Base-by-base conservation (phyloP, 2,113 vertebrate species). In the Corythornis vintsioides region DNA sequence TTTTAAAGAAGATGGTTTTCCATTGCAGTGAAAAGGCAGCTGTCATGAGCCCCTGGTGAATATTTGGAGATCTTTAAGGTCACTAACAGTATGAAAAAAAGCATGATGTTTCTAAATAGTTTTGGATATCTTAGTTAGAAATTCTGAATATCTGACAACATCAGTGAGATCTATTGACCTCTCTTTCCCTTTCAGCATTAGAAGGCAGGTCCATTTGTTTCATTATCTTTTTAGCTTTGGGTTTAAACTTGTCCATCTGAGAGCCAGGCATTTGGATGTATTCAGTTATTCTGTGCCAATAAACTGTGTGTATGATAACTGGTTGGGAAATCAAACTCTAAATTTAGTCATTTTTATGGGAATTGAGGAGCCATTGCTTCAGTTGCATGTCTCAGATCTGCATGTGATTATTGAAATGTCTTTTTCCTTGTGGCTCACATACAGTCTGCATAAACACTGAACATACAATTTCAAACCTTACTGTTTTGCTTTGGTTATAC, bases 391-490 rank as follows among this genome's bases (percentile, higher is more conserved):
- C 80, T 94, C 57, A 84, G 80, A 94, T 86, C 86, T 88, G 52
- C 40, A 35, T 50, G 11, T 25, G 33, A 78, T 28, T 65, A 59
- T 78, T 88, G 31, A 55, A 74, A 75, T 90, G 86, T 90, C 33
- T 90, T 89, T 94, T 90, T 81, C 59, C 73, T 72, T 69, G 86
- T 90, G 93, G 92, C n/a, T 95, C 79, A 75, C 63, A 76, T 43
- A 66, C 25, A 74, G 82, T 38, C 69, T 88, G 52, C 47, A 77
- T 57, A 95, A 95, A 93, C 93, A 94, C 17, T 40, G 52, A 92
- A 78, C 74, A 61, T 75, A 35, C 93, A 90, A 90, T 92, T 95
- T 90, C 77, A 73, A 87, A 90, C 29, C 14, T 77, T 75, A 82
- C 3, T 87, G 81, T 45, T 89, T 93, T 65, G 15, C 15, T 84